Evolutionary conservation across 2,797 vertebrate species (phyloP).

Genomic region (Danio tinwini): DNA sequence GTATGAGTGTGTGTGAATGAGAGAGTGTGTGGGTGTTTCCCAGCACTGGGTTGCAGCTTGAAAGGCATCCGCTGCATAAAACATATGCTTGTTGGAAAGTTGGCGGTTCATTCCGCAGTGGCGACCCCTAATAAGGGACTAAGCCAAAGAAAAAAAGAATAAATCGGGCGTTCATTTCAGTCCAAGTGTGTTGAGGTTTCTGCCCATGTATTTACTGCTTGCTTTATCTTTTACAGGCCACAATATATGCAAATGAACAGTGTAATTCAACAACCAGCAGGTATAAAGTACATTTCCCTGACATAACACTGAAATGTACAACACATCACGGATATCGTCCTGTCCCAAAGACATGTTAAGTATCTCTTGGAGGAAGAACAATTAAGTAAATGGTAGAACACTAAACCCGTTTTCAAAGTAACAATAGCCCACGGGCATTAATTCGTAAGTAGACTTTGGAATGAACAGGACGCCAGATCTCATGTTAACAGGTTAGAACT

Average conservation of each 20-base stretch:
- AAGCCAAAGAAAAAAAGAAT: no score
- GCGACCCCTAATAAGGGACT: no score
- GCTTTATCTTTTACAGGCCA: constrained; percentile 4
- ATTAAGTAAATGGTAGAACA: constrained; percentile 82
- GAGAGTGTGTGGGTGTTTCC: no score
- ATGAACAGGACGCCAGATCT: constrained; percentile 60
- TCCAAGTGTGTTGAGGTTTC: not conserved
- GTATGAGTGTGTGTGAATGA: no score
- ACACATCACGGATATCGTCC: constrained; percentile 1
- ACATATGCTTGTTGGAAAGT: no score
- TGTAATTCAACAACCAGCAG: not conserved
- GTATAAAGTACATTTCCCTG: constrained; percentile 35
- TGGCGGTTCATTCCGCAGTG: no score
- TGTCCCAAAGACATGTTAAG: constrained; percentile 7
- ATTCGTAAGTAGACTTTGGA: constrained; percentile 76
- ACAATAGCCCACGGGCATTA: constrained; percentile 70
- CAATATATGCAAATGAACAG: constrained; percentile 33
- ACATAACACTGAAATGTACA: constrained; percentile 27
- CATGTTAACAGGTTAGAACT: constrained; percentile 55
- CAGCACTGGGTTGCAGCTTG: no score
- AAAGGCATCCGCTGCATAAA: no score
- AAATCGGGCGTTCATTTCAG: not conserved
- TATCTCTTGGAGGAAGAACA: constrained; percentile 60
- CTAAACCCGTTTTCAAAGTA: constrained; percentile 79
- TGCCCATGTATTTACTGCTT: not conserved